Percentiles rank a stretch among this genome's conserved stretches.
Conservation (phyloP, 2,888 invertebrate genomes). For the Campaea margaritaria region DNA sequence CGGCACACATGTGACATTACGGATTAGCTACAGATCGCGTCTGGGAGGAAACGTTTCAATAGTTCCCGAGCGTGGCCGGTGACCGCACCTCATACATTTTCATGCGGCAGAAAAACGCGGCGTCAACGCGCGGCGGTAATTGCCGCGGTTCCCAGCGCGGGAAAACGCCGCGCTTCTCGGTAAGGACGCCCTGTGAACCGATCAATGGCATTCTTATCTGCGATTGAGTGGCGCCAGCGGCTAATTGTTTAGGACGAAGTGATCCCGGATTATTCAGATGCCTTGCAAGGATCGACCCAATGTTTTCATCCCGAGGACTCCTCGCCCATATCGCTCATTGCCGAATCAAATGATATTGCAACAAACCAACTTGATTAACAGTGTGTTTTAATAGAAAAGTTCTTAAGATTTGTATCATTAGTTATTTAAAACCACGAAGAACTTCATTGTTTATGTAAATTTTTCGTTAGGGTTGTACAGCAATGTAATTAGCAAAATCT, state of each 20-base stretch:
- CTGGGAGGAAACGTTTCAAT: conserved; percentile 32
- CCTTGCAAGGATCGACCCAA: conserved; percentile 10
- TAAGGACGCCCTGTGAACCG: conserved; percentile 14
- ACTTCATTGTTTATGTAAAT: too few relatives aligned
- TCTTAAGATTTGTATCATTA: too few relatives aligned
- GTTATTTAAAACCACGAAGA: too few relatives aligned
- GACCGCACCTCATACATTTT: conserved; percentile 64
- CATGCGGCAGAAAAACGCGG: conserved; percentile 65
- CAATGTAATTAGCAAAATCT: too few relatives aligned
- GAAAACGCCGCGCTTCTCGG: conserved; percentile 38
- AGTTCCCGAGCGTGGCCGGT: conserved; percentile 16
- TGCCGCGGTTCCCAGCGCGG: conserved; percentile 59
- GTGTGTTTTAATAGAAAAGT: too few relatives aligned
- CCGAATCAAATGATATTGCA: too few relatives aligned
- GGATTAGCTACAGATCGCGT: conserved; percentile 17
- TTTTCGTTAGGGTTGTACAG: too few relatives aligned
- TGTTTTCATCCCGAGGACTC: conserved; percentile 10
- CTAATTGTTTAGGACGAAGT: conserved; percentile 21
- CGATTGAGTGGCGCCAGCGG: conserved; percentile 51
- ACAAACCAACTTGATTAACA: too few relatives aligned
- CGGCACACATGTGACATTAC: conserved; percentile 25
- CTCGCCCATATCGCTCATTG: background rate
- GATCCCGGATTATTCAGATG: conserved; percentile 21
- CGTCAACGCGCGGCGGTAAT: conserved; percentile 56
- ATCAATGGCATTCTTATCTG: conserved; percentile 63